Evolutionary conservation across 2,113 vertebrate species (phyloP), one percentile per base, ranked within the genome.

Genomic region (Anarhynchus alexandrinus): DNA sequence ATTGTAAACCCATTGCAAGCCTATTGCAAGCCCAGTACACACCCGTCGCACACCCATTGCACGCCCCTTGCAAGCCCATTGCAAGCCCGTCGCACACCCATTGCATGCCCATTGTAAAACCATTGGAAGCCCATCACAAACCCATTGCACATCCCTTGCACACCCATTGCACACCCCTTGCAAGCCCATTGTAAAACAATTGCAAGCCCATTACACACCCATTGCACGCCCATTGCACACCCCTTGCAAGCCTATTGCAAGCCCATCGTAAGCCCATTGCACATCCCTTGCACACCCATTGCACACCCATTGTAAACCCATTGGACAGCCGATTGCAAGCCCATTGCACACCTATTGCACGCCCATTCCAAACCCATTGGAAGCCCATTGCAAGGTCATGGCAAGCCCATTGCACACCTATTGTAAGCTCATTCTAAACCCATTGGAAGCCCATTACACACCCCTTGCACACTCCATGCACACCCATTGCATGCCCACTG

Each of bases 1-100:
- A 0, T 19, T 38, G 16, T 7, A 62, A 43, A 1, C 4, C 17
- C 26, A 5, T 22, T 9, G 14, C 8, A 10, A 27, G 3, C 12
- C 27, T 26, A 3, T n/a, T 3, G 12, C 8, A 30, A 11, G 12
- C n/a, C 49, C 5, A 2, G 16, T 27, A 25, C 10, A 36, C 18
- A 2, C 67, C 9, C 34, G 5, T 58, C 8, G 7, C 23, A 57
- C 16, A 4, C 15, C 20, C 21, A 5, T 12, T 18, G 15, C 15
- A 73, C 17, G 5, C 13, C 26, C 8, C 3, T 21, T 21, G 9
- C 4, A 36, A n/a, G 12, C 15, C 30, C 6, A 55, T 32, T 4
- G 4, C 10, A 55, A 55, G 17, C 54, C 54, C 54, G 7, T 32
- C 3, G 6, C 29, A 57, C 7, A 19, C 30, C 55, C 55, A 32